phyloP scores from a whole-genome alignment of 2,888 invertebrate genomes.

The Sympetrum striolatum region DNA sequence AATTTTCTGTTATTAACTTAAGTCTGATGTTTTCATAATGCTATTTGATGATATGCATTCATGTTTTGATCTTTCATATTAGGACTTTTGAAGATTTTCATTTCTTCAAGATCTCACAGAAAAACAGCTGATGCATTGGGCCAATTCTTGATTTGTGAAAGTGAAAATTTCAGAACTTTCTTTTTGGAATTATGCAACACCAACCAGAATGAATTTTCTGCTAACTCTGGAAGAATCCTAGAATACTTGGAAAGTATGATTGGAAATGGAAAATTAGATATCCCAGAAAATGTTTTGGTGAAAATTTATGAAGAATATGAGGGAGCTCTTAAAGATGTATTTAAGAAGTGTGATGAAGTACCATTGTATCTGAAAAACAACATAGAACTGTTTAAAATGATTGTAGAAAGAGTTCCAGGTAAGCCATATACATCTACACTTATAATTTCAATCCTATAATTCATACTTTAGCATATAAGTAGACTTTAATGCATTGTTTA shows the following conservation, averaged over 20 bases:
- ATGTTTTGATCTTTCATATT: background rate
- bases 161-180: background rate
- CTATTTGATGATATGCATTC: background rate
- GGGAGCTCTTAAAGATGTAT: constrained; percentile 67
- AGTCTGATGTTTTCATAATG: background rate
- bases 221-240: background rate
- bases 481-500: no score
- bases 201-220: background rate
- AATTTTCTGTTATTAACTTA: background rate
- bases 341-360: constrained; percentile 75
- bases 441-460: no score
- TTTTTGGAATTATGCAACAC: background rate
- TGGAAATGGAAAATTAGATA: background rate
- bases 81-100: background rate
- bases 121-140: background rate
- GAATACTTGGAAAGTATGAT: background rate
- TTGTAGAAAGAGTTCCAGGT: background rate
- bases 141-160: background rate
- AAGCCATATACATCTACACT: background rate
- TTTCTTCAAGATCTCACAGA: background rate
- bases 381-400: constrained; percentile 54
- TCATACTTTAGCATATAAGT: no score
- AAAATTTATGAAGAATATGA: constrained; percentile 68
- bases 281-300: constrained; percentile 56
- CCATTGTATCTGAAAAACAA: constrained; percentile 62